These are phyloP conservation scores for Romanogobio albipinnatus DNA, from an alignment of 2,113 vertebrate species.

Conservation along the genomic window DNA sequence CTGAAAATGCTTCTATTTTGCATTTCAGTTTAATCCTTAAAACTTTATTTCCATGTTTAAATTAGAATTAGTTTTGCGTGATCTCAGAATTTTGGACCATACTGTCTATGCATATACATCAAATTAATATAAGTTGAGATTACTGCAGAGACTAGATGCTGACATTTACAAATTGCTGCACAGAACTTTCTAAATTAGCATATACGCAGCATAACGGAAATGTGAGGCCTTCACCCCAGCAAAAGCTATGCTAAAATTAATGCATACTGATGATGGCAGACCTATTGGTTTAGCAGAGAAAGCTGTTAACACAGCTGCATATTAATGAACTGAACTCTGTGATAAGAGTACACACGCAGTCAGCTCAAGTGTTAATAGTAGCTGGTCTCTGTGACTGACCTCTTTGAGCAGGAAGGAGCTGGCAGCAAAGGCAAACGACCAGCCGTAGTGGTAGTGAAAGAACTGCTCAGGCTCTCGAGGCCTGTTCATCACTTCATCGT, in stretches of 20 bases:
- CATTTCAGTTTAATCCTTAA: background rate
- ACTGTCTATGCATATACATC: background rate
- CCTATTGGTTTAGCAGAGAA: slow-evolving; percentile 21
- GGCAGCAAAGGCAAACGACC: slow-evolving; percentile 90
- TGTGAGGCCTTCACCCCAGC: background rate
- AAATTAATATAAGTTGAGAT: background rate
- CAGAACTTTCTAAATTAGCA: slow-evolving; percentile 25
- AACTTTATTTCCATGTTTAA: background rate
- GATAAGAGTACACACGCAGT: slow-evolving; percentile 15
- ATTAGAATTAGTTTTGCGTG: background rate
- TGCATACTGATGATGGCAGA: slow-evolving; percentile 46
- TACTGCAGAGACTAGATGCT: slow-evolving; percentile 28
- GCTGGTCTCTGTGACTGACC: slow-evolving; percentile 65
- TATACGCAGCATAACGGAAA: background rate
- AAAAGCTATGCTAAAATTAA: slow-evolving; percentile 28
- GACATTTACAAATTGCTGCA: slow-evolving; percentile 32
- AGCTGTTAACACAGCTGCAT: slow-evolving; percentile 32
- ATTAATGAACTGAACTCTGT: slow-evolving; percentile 28
- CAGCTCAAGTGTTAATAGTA: background rate
- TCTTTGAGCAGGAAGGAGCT: slow-evolving; percentile 90
- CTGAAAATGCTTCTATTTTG: too few species aligned
- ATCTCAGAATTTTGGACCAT: background rate
- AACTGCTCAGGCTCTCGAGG: slow-evolving; percentile 83
- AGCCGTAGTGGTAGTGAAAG: slow-evolving; percentile 87
- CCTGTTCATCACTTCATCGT: slow-evolving; percentile 88